Percentiles rank a stretch among this genome's conserved stretches.
These are phyloP conservation scores for Hypomecis punctinalis DNA, from an alignment of 2,888 invertebrate genomes.

Conservation along the genomic window DNA sequence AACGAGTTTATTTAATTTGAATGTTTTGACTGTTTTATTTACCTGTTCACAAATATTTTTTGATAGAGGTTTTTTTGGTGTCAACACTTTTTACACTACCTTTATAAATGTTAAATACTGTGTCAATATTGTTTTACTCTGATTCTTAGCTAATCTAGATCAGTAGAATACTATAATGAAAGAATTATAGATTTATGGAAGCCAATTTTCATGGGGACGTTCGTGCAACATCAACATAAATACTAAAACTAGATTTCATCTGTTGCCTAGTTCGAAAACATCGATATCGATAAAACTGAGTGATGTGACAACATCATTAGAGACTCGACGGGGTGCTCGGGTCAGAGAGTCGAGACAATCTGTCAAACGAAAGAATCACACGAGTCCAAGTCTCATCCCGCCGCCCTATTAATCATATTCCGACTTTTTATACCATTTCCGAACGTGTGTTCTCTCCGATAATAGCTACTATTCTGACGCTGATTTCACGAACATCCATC, in stretches of 20 bases:
- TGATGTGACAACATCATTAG: slow-evolving; percentile 72
- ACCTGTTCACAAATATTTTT: too few species aligned
- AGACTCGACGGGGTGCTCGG: slow-evolving; percentile 79
- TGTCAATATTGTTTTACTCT: too few species aligned
- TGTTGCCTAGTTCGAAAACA: slow-evolving; percentile 17
- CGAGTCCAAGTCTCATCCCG: slow-evolving; percentile 70
- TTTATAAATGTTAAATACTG: too few species aligned
- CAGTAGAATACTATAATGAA: too few species aligned
- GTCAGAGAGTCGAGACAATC: slow-evolving; percentile 84
- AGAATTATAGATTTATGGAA: too few species aligned
- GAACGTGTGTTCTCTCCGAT: slow-evolving; percentile 79
- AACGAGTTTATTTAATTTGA: too few species aligned
- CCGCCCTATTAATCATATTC: slow-evolving; percentile 83
- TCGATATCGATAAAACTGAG: slow-evolving; percentile 65
- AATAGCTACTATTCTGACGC: slow-evolving; percentile 78
- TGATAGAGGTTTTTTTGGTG: too few species aligned
- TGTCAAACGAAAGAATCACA: slow-evolving; percentile 84
- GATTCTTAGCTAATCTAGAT: too few species aligned
- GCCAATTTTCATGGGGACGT: too few species aligned
- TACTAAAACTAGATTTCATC: not conserved
- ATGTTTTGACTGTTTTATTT: too few species aligned
- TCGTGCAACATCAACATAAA: too few species aligned
- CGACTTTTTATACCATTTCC: slow-evolving; percentile 79
- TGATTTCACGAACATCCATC: slow-evolving; percentile 55
- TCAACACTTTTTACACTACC: too few species aligned